Base-by-base conservation (phyloP, 1,140 invertebrate genomes). In the Monochamus saltuarius region DNA sequence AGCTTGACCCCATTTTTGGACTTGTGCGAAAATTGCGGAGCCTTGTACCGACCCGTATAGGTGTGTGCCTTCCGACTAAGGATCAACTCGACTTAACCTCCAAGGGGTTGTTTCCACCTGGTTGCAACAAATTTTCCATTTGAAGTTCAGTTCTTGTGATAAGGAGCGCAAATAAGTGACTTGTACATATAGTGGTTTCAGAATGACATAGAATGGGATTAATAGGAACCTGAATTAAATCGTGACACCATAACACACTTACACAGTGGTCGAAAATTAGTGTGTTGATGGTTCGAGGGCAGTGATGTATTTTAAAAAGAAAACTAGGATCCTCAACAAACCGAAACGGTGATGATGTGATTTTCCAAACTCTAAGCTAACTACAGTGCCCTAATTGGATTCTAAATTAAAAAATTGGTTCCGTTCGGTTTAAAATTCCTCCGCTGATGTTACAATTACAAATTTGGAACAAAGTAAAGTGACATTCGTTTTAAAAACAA, bases 241-340 rank as follows among this genome's bases (percentile, higher is more conserved):
- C 42, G 19, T 71, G 69, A 71, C 69, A 71, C 59, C 56, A 45
- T 64, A 64, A 71, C 67, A 69, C 51, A 71, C 67, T 71, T 69
- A 57, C 37, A 55, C 45, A 46, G 42, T 35, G 38, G 42, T 45
- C 47, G 16, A 34, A 56, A 11, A 34, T 50, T 43, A 51, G 29
- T 37, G 37, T 36, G 19, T 50, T 49, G 16, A 42, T 22, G 37
- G 35, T 45, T 52, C 35, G 29, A 56, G 43, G 46, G 49, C 51
- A 56, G 59, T 61, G 63, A 68, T 68, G 66, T 59, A 62, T 58
- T 61, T 54, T 37, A 59, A 62, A 43, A 58, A 52, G 57, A 63
- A 62, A 54, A 61, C 38, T 16, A 56, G 52, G 16, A 52, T 56
- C 40, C 50, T 57, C 38, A 34, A 62, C 36, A 68, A 62, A 57